Evolutionary conservation across 2,113 vertebrate genomes (phyloP).

Genomic region (Cettia cetti): DNA sequence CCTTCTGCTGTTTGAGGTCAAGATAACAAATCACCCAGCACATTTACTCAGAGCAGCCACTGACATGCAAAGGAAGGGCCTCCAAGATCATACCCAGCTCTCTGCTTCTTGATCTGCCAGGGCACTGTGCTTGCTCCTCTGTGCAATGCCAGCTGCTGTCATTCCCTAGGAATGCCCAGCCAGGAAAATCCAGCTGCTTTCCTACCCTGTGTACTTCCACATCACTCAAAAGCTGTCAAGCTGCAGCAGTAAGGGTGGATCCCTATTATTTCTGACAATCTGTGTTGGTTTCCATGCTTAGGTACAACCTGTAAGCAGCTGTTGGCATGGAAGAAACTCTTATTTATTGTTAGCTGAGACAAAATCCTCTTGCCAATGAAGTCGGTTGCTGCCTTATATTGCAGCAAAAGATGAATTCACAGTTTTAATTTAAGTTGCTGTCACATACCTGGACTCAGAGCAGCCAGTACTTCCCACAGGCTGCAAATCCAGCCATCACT

Average conservation of each 20-base stretch:
- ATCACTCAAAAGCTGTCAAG: not conserved
- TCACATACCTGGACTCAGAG: constrained; percentile 2
- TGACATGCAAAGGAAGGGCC: not conserved
- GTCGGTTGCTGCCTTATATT: constrained; percentile 16
- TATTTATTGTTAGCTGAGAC: not conserved
- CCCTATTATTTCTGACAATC: not conserved
- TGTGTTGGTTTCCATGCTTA: not conserved
- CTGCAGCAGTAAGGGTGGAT: not conserved
- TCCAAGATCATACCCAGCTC: not conserved
- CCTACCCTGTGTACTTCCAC: not conserved
- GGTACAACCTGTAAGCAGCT: not conserved
- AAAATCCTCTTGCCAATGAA: not conserved
- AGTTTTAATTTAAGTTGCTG: constrained; percentile 4
- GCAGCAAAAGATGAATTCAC: not conserved
- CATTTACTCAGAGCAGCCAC: not conserved
- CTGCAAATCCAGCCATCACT: not conserved
- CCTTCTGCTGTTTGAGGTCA: not conserved
- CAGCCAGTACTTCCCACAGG: not conserved
- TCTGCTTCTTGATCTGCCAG: not conserved
- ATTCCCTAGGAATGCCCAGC: not conserved
- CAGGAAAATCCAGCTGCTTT: not conserved
- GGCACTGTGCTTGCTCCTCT: not conserved
- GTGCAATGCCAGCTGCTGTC: not conserved
- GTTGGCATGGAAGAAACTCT: not conserved
- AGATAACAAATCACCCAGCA: not conserved